These are phyloP conservation scores for Leucania comma DNA, from an alignment of 2,888 invertebrate genomes.

Conservation along the genomic window DNA sequence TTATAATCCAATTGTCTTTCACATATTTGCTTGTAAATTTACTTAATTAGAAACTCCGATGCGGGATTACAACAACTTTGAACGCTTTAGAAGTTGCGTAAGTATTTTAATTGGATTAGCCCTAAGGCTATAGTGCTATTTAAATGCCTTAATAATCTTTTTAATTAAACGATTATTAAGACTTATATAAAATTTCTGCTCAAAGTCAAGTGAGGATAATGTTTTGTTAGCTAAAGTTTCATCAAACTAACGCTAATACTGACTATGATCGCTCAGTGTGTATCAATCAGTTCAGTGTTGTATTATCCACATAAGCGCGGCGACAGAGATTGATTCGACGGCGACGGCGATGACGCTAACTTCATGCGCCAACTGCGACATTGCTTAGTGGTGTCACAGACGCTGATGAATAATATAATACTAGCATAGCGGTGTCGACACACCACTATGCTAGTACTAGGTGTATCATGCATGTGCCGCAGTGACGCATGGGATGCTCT, in stretches of 20 bases:
- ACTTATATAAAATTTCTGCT: background rate
- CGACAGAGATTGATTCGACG: conserved; percentile 32
- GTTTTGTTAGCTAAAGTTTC: background rate
- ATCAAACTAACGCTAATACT: too few species aligned
- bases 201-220: background rate
- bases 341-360: conserved; percentile 1
- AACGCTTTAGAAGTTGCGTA: conserved; percentile 2
- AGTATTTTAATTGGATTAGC: conserved; percentile 8
- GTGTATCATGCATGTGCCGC: background rate
- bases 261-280: background rate
- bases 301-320: background rate
- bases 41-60: conserved; percentile 10
- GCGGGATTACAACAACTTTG: conserved; percentile 15
- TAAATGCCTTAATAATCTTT: background rate
- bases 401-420: too few species aligned
- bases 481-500: too few species aligned
- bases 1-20: background rate
- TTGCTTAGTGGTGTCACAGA: background rate
- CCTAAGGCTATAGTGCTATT: background rate
- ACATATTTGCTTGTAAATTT: conserved; percentile 1
- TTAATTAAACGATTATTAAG: background rate
- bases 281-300: background rate
- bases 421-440: too few species aligned
- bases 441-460: too few species aligned
- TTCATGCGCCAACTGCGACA: conserved; percentile 1